phyloP scores from a whole-genome alignment of 2,113 vertebrate species.

The Triplophysa rosa region DNA sequence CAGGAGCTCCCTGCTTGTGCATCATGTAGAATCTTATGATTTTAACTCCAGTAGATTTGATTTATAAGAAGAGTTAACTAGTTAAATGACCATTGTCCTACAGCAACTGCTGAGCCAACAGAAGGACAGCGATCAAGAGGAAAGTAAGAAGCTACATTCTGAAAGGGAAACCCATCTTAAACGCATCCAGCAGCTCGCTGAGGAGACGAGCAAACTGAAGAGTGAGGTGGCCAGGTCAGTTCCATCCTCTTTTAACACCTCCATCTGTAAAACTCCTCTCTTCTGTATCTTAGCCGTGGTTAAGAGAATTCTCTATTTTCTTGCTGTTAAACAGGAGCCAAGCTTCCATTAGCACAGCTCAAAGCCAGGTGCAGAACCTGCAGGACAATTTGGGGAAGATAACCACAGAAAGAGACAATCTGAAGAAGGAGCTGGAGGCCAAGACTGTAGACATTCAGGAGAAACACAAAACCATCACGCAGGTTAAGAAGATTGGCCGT shows the following conservation, averaged over 20 bases:
- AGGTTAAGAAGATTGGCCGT: slow-evolving; percentile 97
- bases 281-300: neutral
- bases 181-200: slow-evolving; percentile 90
- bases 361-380: slow-evolving; percentile 84
- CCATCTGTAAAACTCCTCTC: too few relatives aligned
- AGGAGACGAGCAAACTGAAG: slow-evolving; percentile 86
- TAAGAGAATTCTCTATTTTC: neutral
- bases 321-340: slow-evolving; percentile 22
- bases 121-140: slow-evolving; percentile 92
- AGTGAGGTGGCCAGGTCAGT: slow-evolving; percentile 84
- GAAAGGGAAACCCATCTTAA: slow-evolving; percentile 90
- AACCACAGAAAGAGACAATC: slow-evolving; percentile 78
- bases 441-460: slow-evolving; percentile 87
- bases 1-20: neutral
- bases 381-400: slow-evolving; percentile 82
- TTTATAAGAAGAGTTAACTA: too few relatives aligned
- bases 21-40: neutral
- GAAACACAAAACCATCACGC: slow-evolving; percentile 90
- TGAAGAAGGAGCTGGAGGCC: slow-evolving; percentile 82
- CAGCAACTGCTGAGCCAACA: slow-evolving; percentile 93
- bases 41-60: too few relatives aligned
- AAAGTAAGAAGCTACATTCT: slow-evolving; percentile 88
- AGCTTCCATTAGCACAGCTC: slow-evolving; percentile 55
- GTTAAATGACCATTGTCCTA: neutral
- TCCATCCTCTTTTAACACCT: neutral